Base-by-base conservation (phyloP, 2,797 vertebrate species). In the Erethizon dorsatum region DNA sequence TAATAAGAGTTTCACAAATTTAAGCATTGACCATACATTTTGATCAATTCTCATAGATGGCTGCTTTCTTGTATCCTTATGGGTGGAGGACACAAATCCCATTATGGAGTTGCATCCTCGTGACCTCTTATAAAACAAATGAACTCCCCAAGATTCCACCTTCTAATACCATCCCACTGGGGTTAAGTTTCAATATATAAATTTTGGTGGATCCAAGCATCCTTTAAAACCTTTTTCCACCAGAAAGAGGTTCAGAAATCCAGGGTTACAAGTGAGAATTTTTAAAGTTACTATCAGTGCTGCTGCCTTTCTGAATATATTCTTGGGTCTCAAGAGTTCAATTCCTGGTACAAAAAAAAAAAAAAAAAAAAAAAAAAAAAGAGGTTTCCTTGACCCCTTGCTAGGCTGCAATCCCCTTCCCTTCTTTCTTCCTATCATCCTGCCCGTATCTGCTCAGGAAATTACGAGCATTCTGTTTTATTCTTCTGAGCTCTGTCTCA, bases 231-330 rank as follows among this genome's bases (percentile, higher is more conserved):
- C 26, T n/a, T 88, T 95, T 15, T 17, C 10, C 31, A 52, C 28
- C 24, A 94, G 78, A 92, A 94, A 86, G 45, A 91, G 37, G 24
- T 69, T 83, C 33, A 83, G 45, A 57, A 87, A 92, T 50, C 2
- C 11, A 77, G 28, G 33, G 28, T 80, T 63, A 79, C 7, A 61
- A 26, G 78, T 37, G 12, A 59, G 22, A 50, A 33, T 33, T 84
- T 96, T 56, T 59, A 57, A 88, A 96, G 67, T 92, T 24, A 24
- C 11, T 56, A 14, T 79, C 9, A 26, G 15, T 63, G 26, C 10
- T 54, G 1, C 12, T 94, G 31, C 15, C 65, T 77, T 78, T 88
- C 47, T 77, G 6, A 79, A 41, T 37, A 41, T 31, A 50, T 90
- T 95, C 61, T 65, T 86, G 71, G 57, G 50, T 78, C 77, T 90